Evolutionary conservation across 2,888 invertebrate species (phyloP), one percentile per base, ranked within the genome.

Genomic region (Ephialtes manifestator): DNA sequence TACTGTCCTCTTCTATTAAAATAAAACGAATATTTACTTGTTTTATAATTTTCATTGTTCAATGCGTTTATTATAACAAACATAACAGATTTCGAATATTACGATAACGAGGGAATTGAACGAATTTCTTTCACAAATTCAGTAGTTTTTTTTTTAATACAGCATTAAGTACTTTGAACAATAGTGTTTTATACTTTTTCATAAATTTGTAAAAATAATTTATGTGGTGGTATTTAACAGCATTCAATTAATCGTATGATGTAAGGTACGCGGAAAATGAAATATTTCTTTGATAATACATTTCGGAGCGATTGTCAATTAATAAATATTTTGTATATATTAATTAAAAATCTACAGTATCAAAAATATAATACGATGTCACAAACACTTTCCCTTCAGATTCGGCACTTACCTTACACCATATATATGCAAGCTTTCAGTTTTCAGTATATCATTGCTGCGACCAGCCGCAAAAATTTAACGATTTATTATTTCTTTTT

Each of bases 341-440:
- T 20, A 18, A 7, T 39, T 65, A 13, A 39, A 77, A 75, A 75
- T 70, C 48, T 79, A 84, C 77, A 39, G 4, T 76, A 84, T 71
- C 75, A 77, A 76, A 82, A 80, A 75, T 83, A 70, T 74, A 65
- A 51, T 24, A 80, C 72, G 18, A 53, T 20, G 65, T 83, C 18
- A 81, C 75, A 72, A 85, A 67, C 68, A 70, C 39, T 70, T 74
- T 78, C 51, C 53, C 39, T 75, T 85, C 80, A 35, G 39, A 77
- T 83, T 82, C 84, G 74, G 81, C 87, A 88, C 87, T 88, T 88
- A 88, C 87, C 87, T 88, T 88, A 88, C 82, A 81, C 76, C 82
- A 82, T 86, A 81, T 76, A 70, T 78, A 53, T 70, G 67, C 60
- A 39, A 71, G 4, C 20, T 81, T 85, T 81, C 63, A 75, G 58